A percentile compares a stretch with the other conserved stretches of the same genome.
phyloP scores from a whole-genome alignment of 2,888 invertebrate species.

The Capitulum mitella region DNA sequence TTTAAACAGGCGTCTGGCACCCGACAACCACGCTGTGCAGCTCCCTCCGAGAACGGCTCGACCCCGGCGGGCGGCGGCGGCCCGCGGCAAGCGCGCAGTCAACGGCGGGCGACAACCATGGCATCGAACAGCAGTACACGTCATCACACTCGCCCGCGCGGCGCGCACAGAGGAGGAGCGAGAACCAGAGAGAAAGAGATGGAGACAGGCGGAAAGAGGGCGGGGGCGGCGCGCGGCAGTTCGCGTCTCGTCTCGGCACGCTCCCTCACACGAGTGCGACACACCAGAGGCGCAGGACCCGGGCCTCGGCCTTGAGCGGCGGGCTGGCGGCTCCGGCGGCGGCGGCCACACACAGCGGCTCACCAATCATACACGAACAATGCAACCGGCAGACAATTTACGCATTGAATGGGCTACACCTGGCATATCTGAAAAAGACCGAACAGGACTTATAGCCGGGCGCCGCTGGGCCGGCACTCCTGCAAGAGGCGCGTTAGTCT shows the following conservation, averaged over 20 bases:
- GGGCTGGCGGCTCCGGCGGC: too few relatives aligned
- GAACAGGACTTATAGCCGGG: not conserved
- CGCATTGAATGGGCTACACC: not conserved
- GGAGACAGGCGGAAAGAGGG: too few relatives aligned
- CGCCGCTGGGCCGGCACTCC: not conserved
- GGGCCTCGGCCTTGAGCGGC: too few relatives aligned
- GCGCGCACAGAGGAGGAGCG: too few relatives aligned
- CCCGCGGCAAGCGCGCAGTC: not conserved
- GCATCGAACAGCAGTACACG: not conserved
- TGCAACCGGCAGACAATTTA: not conserved
- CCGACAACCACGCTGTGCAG: slow-evolving; percentile 9
- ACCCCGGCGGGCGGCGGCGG: not conserved
- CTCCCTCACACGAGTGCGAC: not conserved
- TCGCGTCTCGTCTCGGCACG: not conserved
- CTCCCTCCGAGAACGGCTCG: not conserved
- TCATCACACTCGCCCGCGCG: too few relatives aligned
- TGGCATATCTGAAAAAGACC: slow-evolving; percentile 7
- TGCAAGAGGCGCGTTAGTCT: not conserved
- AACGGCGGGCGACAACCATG: not conserved
- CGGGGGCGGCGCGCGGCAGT: not conserved
- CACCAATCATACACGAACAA: not conserved
- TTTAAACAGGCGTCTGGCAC: not conserved
- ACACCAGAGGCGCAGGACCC: not conserved
- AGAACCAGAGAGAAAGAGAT: too few relatives aligned
- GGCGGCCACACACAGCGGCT: not conserved